Evolutionary conservation across 2,888 invertebrate species (phyloP).

Genomic region (Heterodera filipjevi): DNA sequence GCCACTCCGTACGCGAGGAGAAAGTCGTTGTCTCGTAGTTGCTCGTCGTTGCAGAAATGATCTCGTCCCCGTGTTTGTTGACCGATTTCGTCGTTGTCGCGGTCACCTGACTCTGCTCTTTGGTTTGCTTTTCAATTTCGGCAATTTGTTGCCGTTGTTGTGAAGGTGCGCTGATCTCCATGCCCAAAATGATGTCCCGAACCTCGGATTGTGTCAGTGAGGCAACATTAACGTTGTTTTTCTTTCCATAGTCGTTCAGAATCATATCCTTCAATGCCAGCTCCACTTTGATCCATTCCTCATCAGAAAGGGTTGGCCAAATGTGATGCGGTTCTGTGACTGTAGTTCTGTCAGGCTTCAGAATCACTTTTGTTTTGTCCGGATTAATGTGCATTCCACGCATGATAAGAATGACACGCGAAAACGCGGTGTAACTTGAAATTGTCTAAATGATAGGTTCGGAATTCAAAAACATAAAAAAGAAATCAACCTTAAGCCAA

Average conservation of each 20-base stretch:
- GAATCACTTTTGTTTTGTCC: conserved; percentile 89
- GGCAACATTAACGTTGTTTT: conserved; percentile 98
- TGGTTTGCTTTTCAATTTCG: conserved; percentile 99
- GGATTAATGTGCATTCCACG: conserved; percentile 97
- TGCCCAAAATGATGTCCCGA: conserved; percentile 95
- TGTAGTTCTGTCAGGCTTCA: conserved; percentile 99
- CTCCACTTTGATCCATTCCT: conserved; percentile 99
- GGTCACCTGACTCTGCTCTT: conserved; percentile 92
- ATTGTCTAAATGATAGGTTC: conserved; percentile 73
- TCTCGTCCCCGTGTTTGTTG: conserved; percentile 99
- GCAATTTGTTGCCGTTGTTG: conserved; percentile 99
- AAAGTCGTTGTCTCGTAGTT: conserved; percentile 99
- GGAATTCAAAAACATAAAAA: neutral
- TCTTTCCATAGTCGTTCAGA: conserved; percentile 97
- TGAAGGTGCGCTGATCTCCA: conserved; percentile 99
- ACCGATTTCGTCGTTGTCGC: conserved; percentile 98
- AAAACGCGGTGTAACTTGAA: conserved; percentile 98
- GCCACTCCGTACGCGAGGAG: conserved; percentile 96
- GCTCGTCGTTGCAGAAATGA: conserved; percentile 96
- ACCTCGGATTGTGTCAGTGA: conserved; percentile 97
- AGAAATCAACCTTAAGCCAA: conserved; percentile 78
- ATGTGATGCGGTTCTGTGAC: conserved; percentile 98
- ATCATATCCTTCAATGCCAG: conserved; percentile 97
- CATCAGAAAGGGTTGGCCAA: conserved; percentile 89
- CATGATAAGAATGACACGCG: conserved; percentile 90